These are phyloP conservation scores for Polydrusus tereticollis DNA, from an alignment of 2,888 invertebrate species.

Conservation along the genomic window DNA sequence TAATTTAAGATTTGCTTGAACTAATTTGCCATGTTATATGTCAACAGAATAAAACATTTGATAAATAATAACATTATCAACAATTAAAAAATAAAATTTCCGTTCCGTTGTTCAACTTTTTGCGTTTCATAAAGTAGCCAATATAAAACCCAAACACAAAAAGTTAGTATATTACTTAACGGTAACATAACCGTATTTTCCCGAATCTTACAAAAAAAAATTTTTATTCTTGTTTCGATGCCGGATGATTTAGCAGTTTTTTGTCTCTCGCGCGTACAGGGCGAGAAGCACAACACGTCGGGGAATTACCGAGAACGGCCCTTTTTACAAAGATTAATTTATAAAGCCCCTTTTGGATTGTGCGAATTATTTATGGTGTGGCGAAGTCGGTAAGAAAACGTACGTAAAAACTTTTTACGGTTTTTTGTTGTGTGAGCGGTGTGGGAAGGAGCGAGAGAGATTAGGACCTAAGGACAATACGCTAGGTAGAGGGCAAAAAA, in stretches of 20 bases:
- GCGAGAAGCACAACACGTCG: constrained; percentile 20
- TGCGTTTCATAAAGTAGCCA: too few relatives aligned
- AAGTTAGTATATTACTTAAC: too few relatives aligned
- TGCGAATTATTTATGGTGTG: constrained; percentile 40
- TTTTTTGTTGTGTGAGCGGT: constrained; percentile 27
- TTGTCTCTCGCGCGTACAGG: constrained; percentile 9
- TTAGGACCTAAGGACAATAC: not conserved
- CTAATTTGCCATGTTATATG: too few relatives aligned
- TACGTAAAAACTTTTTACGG: constrained; percentile 23
- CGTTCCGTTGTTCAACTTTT: too few relatives aligned
- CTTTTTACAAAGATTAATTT: constrained; percentile 44
- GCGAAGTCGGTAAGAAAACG: constrained; percentile 30
- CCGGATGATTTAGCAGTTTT: constrained; percentile 14
- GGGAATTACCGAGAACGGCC: constrained; percentile 20
- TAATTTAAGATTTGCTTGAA: too few relatives aligned
- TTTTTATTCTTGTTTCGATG: constrained; percentile 7
- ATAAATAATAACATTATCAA: too few relatives aligned
- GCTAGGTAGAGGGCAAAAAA: too few relatives aligned
- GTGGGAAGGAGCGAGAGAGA: constrained; percentile 11
- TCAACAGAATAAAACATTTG: too few relatives aligned
- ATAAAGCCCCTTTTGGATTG: constrained; percentile 32
- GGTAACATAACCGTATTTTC: not conserved
- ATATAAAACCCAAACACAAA: too few relatives aligned
- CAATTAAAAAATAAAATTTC: too few relatives aligned
- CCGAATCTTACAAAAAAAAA: not conserved